Evolutionary conservation across 2,797 vertebrate genomes (phyloP), one percentile per base, ranked within the genome.

Genomic region (Poecilia wingei): DNA sequence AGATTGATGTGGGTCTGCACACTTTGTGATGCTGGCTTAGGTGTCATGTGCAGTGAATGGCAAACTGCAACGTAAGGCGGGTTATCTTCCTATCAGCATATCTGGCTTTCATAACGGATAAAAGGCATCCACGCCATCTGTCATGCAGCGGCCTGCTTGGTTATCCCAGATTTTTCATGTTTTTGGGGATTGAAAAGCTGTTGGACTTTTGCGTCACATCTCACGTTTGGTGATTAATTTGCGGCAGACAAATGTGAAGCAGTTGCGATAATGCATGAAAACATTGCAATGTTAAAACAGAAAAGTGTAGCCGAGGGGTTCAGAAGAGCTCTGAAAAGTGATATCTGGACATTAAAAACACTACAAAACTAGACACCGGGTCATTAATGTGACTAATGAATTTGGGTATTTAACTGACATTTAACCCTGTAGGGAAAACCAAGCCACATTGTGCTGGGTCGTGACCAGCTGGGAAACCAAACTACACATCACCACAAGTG

Each of bases 11-110:
- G 86, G 92, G 89, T 80, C 82, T 46, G 82, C 2, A 14, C 16
- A 76, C 82, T 88, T 86, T 91, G 87, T 88, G 88, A 78, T 41
- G 73, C 81, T 82, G 68, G 84, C 81, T 87, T 82, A 51, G 80
- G 80, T 86, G 82, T 86, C 83, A 76, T 10, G 39, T 59, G 75
- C 84, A 66, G 79, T 82, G 86, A 90, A 86, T 85, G 73, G 82
- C 79, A 75, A 78, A 78, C 53, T 45, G 75, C 87, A 69, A 77
- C 74, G 31, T 16, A 70, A 39, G 43, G 77, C 73, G 82, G 80
- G 79, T 81, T 90, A 90, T 92, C 90, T 76, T 74, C 36, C 47
- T 16, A 87, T 91, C 89, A 51, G 79, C 39, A 45, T 61, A 79
- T 89, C 87, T 86, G 69, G 75, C 83, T 82, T 80, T 84, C 71